These are phyloP conservation scores for Lasiurus cinereus DNA, from an alignment of 2,113 vertebrate species.

Conservation along the genomic window DNA sequence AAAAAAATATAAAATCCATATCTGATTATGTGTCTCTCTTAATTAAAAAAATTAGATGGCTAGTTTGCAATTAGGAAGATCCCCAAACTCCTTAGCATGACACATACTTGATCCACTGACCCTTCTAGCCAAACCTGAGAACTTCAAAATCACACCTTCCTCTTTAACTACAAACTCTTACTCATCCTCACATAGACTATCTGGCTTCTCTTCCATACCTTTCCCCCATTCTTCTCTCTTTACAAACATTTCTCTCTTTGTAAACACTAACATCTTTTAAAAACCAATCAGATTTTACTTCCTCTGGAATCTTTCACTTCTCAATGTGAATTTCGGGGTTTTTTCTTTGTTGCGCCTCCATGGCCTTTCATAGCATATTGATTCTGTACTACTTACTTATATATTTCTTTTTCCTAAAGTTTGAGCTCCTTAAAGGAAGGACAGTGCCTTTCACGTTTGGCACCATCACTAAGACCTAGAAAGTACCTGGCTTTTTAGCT, in stretches of 20 bases:
- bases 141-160: background rate
- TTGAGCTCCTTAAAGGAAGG: background rate
- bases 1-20: background rate
- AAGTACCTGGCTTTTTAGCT: background rate
- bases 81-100: background rate
- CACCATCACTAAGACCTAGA: background rate
- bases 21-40: background rate
- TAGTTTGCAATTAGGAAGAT: background rate
- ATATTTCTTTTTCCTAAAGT: background rate
- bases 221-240: background rate
- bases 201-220: background rate
- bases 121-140: background rate
- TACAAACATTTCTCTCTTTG: background rate
- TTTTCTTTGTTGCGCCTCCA: background rate
- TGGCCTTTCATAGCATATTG: background rate
- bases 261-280: background rate
- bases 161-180: background rate
- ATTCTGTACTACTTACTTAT: background rate
- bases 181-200: background rate
- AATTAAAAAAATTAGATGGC: background rate
- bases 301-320: background rate
- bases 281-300: background rate
- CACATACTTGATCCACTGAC: background rate
- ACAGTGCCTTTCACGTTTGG: background rate
- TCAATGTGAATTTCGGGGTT: background rate